Evolutionary conservation across 2,888 invertebrate genomes (phyloP), one percentile per base, ranked within the genome.

Genomic region (Ornithoptera alexandrae): DNA sequence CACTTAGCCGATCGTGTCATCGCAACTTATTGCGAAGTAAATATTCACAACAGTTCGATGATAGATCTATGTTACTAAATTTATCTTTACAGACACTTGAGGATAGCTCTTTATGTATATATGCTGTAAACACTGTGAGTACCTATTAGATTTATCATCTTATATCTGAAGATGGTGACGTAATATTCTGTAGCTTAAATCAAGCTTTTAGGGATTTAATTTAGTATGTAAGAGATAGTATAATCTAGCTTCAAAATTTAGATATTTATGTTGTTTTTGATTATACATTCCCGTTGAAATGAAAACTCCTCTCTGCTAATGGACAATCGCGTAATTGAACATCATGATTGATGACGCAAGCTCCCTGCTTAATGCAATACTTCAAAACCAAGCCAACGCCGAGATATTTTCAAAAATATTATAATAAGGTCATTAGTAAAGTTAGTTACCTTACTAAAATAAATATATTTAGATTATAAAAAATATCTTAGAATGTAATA

Each of bases 401-500:
- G 46, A 59, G 59, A 62, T 65, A 61, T 64, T 58, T 58, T 65
- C 64, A 69, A 67, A 69, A 69, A 71, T 69, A 71, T 63, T 70
- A 67, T 71, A 69, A 56, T 65, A 63, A 66, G 66, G 72, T 71
- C 71, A 74, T 74, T 74, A 73, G 64, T 61, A 24, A 24, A 24
- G 24, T 24, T 30, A 30, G 30, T 30, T 4, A 65, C 65, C 70
- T 74, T 71, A 75, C 77, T 78, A 77, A 10, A 15, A 10, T 20
- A 59, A 50, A 36, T 20, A 36, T 63, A 50, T 42, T 60, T 64
- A 68, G 61, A 65, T 56, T 57, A 36, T 65, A 30, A 30, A 30
- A 30, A 4, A 3, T 30, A 7, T 12, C 53, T 18, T n/a, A 53
- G n/a, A 53, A 53, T 5, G 7, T 46, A 1, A 46, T 36, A 46